Conservation (phyloP, 2,888 invertebrate species). For the Iphiclides podalirius region DNA sequence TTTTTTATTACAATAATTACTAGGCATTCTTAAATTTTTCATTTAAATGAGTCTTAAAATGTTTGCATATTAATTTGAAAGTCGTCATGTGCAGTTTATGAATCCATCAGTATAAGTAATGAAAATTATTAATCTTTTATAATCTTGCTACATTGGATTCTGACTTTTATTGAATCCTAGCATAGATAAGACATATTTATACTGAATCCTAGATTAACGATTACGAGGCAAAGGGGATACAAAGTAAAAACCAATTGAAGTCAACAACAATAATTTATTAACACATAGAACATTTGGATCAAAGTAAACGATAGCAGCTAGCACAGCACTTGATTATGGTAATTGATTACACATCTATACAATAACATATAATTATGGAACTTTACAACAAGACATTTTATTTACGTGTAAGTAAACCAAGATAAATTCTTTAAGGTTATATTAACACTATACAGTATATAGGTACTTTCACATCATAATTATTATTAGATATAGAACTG, state of each 20-base stretch:
- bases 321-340: constrained; percentile 51
- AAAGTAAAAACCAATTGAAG: constrained; percentile 33
- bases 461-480: background rate
- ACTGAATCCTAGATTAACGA: too few species aligned
- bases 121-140: too few species aligned
- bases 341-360: constrained; percentile 28
- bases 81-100: too few species aligned
- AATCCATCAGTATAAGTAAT: too few species aligned
- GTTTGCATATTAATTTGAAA: too few species aligned
- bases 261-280: constrained; percentile 79
- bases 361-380: constrained; percentile 16
- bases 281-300: constrained; percentile 55
- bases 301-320: constrained; percentile 61
- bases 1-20: too few species aligned
- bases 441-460: background rate
- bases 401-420: constrained; percentile 1
- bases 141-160: too few species aligned
- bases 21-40: too few species aligned
- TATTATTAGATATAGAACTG: background rate
- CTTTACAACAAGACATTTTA: constrained; percentile 1
- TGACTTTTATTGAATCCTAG: too few species aligned
- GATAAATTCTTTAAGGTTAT: constrained; percentile 8
- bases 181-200: too few species aligned
- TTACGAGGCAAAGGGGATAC: too few species aligned
- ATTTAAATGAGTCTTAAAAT: too few species aligned